These are phyloP conservation scores for Caenorhabditis virilis DNA, from an alignment of 2,888 invertebrate genomes.

Conservation along the genomic window DNA sequence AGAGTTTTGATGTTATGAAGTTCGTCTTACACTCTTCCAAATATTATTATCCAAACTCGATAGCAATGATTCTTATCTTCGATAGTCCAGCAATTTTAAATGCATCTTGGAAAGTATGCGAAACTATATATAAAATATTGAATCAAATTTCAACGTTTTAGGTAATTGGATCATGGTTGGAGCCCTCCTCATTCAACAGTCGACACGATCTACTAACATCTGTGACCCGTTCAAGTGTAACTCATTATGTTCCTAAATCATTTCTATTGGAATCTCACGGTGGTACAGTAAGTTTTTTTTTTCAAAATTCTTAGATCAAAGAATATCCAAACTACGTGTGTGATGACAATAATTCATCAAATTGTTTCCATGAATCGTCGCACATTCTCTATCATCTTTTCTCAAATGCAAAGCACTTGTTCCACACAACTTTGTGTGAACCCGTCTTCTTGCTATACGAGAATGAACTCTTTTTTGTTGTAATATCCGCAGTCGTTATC, in stretches of 20 bases:
- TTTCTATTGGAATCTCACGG: slow-evolving; percentile 53
- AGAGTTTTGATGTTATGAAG: slow-evolving; percentile 63
- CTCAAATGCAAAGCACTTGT: slow-evolving; percentile 14
- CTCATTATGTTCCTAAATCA: slow-evolving; percentile 48
- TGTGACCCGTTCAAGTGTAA: slow-evolving; percentile 43
- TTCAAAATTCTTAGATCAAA: no score
- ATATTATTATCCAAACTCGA: slow-evolving; percentile 60
- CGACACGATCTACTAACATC: slow-evolving; percentile 35
- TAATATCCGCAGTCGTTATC: slow-evolving; percentile 17
- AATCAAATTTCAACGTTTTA: slow-evolving; percentile 9
- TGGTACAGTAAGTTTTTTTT: slow-evolving; percentile 53
- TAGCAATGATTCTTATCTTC: slow-evolving; percentile 53
- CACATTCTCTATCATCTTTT: slow-evolving; percentile 16
- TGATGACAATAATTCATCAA: slow-evolving; percentile 5
- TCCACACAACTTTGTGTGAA: slow-evolving; percentile 35
- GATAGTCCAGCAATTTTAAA: slow-evolving; percentile 58
- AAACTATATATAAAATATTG: not conserved
- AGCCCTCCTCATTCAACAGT: slow-evolving; percentile 34
- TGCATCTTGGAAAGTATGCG: slow-evolving; percentile 60
- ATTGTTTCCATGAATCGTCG: slow-evolving; percentile 26
- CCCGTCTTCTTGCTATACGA: slow-evolving; percentile 24
- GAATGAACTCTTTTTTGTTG: slow-evolving; percentile 38
- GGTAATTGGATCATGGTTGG: slow-evolving; percentile 54
- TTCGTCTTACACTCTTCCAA: slow-evolving; percentile 62
- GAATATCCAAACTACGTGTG: no score